Percentiles rank a stretch among this genome's conserved stretches.
These are phyloP conservation scores for Trichogramma pretiosum DNA, from an alignment of 1,140 invertebrate species.

Conservation along the genomic window DNA sequence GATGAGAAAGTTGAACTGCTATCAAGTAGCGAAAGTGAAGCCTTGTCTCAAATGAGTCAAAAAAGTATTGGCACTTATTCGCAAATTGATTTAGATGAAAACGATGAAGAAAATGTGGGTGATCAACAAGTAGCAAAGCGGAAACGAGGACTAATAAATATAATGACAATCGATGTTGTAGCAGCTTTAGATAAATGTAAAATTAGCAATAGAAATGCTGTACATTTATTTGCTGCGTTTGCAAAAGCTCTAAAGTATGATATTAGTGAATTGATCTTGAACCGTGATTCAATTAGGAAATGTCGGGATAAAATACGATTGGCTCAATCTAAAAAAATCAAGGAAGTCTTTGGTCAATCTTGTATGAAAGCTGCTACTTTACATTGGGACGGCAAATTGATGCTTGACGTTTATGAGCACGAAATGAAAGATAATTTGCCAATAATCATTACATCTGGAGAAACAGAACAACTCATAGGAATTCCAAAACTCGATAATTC, in stretches of 20 bases:
- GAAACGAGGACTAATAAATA: not conserved
- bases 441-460: constrained; percentile 6
- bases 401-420: constrained; percentile 4
- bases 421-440: constrained; percentile 14
- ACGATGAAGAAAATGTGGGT: too few relatives aligned
- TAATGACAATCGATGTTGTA: not conserved
- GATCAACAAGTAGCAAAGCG: too few relatives aligned
- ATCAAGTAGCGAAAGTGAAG: too few relatives aligned
- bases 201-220: constrained; percentile 4
- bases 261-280: constrained; percentile 1
- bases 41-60: too few relatives aligned
- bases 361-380: constrained; percentile 1
- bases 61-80: too few relatives aligned
- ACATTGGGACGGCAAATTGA: constrained; percentile 16
- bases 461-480: constrained; percentile 13
- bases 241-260: constrained; percentile 4
- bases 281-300: constrained; percentile 9
- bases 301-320: constrained; percentile 7
- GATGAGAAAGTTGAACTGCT: too few relatives aligned
- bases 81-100: too few relatives aligned
- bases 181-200: not conserved
- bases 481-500: constrained; percentile 7
- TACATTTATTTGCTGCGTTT: constrained; percentile 1
- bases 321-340: constrained; percentile 10
- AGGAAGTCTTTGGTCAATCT: not conserved